These are phyloP conservation scores for Hydractinia symbiolongicarpus DNA, from an alignment of 30 jellyfish, hydroid and myxozoan species.

Conservation along the genomic window DNA sequence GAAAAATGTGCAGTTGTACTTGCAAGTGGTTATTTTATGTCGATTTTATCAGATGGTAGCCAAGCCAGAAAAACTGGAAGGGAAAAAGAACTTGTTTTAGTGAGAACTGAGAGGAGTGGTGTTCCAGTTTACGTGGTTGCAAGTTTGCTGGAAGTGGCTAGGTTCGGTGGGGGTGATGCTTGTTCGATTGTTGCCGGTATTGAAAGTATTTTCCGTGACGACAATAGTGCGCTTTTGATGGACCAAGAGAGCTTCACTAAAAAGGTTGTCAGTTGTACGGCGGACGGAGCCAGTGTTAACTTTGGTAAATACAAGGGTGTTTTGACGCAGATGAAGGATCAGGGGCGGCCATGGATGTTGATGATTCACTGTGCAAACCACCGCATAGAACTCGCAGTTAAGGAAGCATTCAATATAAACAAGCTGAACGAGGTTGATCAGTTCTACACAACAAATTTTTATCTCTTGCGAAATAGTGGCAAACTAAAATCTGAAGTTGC, in stretches of 20 bases:
- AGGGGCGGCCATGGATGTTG: conserved; percentile 33
- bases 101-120: no score
- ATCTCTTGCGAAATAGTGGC: conserved; percentile 16
- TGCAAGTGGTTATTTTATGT: conserved; percentile 17
- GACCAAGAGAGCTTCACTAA: no score
- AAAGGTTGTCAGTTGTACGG: conserved; percentile 2
- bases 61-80: no score
- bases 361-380: conserved; percentile 4
- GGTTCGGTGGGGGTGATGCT: conserved; percentile 27
- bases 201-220: conserved; percentile 3
- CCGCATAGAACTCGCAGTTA: conserved; percentile 28
- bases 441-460: conserved; percentile 31
- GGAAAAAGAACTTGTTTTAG: no score
- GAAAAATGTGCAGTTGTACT: conserved; percentile 29
- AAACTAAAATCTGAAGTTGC: conserved; percentile 21
- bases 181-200: conserved; percentile 16
- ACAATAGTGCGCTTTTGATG: no score
- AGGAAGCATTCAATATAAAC: conserved; percentile 23
- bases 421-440: conserved; percentile 26
- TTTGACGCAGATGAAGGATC: conserved; percentile 19
- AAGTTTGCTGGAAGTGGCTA: conserved; percentile 20
- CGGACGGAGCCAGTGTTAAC: no score
- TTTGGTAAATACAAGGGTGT: neutral
- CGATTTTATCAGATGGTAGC: no score
- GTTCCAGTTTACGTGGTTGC: no score